Base-by-base conservation (phyloP, 2,113 vertebrate genomes). In the Aptenodytes forsteri region DNA sequence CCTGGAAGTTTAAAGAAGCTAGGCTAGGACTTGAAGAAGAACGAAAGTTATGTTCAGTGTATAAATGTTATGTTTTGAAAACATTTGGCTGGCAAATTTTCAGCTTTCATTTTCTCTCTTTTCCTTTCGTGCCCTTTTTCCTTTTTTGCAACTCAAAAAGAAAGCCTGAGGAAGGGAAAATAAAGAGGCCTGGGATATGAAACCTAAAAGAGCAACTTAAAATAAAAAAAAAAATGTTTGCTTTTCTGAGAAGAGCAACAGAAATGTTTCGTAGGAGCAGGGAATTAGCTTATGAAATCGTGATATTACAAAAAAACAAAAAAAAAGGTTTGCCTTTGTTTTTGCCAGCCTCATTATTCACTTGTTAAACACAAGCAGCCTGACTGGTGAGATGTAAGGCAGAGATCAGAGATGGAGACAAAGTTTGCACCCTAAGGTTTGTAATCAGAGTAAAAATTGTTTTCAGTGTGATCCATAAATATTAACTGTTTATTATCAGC, bases 141-240 rank as follows among this genome's bases (percentile, higher is more conserved):
- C 29, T 50, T 71, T 72, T 87, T 84, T 80, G 71, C 36, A 90
- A 69, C 81, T 91, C 69, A 93, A 92, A 93, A 90, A 86, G 30
- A 72, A 95, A 95, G 90, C 89, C 80, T 9, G 36, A 87, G 86
- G 88, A 96, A 65, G 83, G 17, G 40, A 92, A 96, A 86, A 95
- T 69, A 81, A 78, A 90, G 90, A 81, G 65, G 32, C 5, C 22
- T 55, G 59, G 50, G 50, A 89, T 81, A 78, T 23, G 21, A 84
- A 96, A 83, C 34, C 62, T 90, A n/a, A 94, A 95, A 94, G 79
- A 97, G 50, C 38, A 94, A 83, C n/a, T 84, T 89, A 79, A 87
- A 96, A 86, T 70, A 76, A 79, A 82, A 61, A 40, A 23, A 49
- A 54, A 36, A 2, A 22, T 30, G 4, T 92, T 93, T 95, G 72